Conservation (phyloP, 1,140 invertebrate species). For the Diorhabda sublineata region DNA sequence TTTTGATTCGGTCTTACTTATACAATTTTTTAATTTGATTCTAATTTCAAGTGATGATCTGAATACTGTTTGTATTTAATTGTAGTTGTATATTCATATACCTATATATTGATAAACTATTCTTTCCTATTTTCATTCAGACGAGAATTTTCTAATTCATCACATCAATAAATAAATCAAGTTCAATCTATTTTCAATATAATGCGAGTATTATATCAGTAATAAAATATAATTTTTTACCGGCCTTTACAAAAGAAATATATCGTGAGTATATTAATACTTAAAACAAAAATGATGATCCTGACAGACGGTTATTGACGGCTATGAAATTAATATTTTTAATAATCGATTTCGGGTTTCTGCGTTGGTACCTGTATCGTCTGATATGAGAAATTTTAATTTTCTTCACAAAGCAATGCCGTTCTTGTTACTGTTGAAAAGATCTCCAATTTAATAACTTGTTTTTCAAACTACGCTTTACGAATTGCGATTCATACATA, state of each 20-base stretch:
- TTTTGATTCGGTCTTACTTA: too few species aligned
- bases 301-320: constrained; percentile 31
- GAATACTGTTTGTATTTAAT: too few species aligned
- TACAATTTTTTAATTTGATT: too few species aligned
- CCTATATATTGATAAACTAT: too few species aligned
- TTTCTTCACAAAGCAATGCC: constrained; percentile 14
- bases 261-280: constrained; percentile 25
- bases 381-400: constrained; percentile 10
- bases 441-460: background rate
- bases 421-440: background rate
- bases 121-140: too few species aligned
- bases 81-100: too few species aligned
- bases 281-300: constrained; percentile 22
- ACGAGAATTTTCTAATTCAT: too few species aligned
- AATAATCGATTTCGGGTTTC: constrained; percentile 34
- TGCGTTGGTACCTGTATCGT: constrained; percentile 7
- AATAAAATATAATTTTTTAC: constrained; percentile 24
- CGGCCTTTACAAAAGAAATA: constrained; percentile 24
- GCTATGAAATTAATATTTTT: constrained; percentile 36
- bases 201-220: constrained; percentile 6
- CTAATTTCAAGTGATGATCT: too few species aligned
- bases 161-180: background rate
- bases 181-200: background rate
- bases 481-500: background rate
- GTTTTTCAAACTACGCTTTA: background rate